Evolutionary conservation across 2,888 invertebrate genomes (phyloP).

Genomic region (Hydroisotoma schaefferi): DNA sequence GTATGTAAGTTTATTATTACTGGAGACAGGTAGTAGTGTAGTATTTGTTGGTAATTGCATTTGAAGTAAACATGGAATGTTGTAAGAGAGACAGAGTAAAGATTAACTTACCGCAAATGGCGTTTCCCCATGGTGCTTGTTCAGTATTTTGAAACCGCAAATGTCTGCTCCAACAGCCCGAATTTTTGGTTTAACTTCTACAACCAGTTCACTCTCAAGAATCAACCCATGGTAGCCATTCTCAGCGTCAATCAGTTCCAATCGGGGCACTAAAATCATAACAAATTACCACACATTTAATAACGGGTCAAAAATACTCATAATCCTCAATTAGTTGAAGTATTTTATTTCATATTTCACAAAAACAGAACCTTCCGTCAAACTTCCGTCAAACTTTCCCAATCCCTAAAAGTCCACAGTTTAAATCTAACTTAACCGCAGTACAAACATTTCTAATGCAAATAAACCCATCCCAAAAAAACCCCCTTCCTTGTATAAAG

Average conservation of each 20-base stretch:
- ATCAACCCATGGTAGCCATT: slow-evolving; percentile 90
- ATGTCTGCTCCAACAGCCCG: slow-evolving; percentile 73
- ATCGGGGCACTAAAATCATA: slow-evolving; percentile 63
- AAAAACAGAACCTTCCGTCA: no score
- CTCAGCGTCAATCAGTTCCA: slow-evolving; percentile 75
- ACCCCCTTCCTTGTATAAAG: no score
- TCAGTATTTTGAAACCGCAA: slow-evolving; percentile 83
- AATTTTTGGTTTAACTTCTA: slow-evolving; percentile 89
- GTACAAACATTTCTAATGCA: no score
- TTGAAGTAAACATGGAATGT: background rate
- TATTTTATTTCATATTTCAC: no score
- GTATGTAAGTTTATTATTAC: background rate
- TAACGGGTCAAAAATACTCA: no score
- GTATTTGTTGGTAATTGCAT: background rate
- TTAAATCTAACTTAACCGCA: no score
- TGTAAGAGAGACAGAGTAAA: slow-evolving; percentile 2
- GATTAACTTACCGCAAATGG: slow-evolving; percentile 72
- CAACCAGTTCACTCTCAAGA: slow-evolving; percentile 85
- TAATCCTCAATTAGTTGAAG: no score
- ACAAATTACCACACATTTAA: no score
- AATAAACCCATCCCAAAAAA: no score
- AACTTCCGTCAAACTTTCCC: no score
- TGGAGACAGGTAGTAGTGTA: background rate
- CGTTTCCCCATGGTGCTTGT: slow-evolving; percentile 88
- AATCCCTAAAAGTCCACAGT: no score